Base-by-base conservation (phyloP, 2,797 vertebrate genomes). In the Acipenser ruthenus region DNA sequence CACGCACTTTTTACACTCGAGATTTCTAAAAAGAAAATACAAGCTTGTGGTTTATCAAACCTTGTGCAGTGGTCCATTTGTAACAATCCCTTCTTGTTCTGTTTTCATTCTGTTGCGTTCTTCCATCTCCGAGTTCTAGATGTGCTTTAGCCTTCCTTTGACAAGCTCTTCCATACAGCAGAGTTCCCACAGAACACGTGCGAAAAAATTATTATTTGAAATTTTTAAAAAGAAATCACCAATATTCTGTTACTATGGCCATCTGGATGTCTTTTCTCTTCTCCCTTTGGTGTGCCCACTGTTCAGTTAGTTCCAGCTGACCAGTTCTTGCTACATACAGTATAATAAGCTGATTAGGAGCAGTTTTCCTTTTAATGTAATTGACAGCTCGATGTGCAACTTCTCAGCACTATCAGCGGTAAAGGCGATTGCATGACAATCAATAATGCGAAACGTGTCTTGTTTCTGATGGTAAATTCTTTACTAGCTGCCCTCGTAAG, bases 11-110 rank as follows among this genome's bases (percentile, higher is more conserved):
- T 12, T 49, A 56, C 53, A 18, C 59, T 10, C 37, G 11, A n/a
- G 6, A 53, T 53, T 62, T 23, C 51, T 37, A 49, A 55, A 62
- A 65, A 37, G 23, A 59, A 68, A 51, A 58, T 6, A 5, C 6
- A 9, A 58, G 8, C 11, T 6, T 11, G 15, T 68, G 55, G 37
- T 15, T 12, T 37, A n/a, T 62, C 71, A 68, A 63, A 73, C 71
- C 68, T 73, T 52, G 50, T 60, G 49, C 37, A 47, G 71, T 12
- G 66, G 63, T 68, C 69, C 66, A 68, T 73, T 73, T 48, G 47
- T 65, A 60, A 68, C n/a, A 11, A 13, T 18, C 18, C 64, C 69
- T 47, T 63, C 68, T 60, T 70, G 60, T 60, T 51, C 47, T 63
- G 65, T 11, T 55, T 63, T 49, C 23, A 23, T 48, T 55, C 67